Percentiles rank a stretch among this genome's conserved stretches.
phyloP scores from a whole-genome alignment of 2,888 invertebrate species.

The Caenorhabditis virilis region DNA sequence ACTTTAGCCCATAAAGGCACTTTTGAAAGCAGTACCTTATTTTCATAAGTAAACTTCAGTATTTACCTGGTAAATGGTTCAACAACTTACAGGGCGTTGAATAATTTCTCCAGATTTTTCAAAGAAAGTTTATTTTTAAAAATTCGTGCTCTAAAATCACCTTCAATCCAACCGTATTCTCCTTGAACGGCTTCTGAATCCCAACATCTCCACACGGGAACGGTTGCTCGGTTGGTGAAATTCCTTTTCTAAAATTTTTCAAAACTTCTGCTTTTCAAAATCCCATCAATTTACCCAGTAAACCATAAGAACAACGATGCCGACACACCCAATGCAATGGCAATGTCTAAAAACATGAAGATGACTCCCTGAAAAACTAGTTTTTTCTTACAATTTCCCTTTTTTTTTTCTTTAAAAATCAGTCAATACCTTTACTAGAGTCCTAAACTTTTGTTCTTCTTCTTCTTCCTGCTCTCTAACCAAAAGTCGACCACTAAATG shows the following conservation, averaged over 20 bases:
- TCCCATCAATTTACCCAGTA: slow-evolving; percentile 37
- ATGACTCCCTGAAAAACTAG: slow-evolving; percentile 25
- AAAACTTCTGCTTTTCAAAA: no score
- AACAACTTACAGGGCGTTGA: no score
- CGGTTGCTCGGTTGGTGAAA: slow-evolving; percentile 74
- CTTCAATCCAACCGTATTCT: slow-evolving; percentile 68
- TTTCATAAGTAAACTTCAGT: no score
- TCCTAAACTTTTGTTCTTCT: slow-evolving; percentile 5
- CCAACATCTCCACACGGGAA: slow-evolving; percentile 94
- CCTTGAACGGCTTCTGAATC: slow-evolving; percentile 82
- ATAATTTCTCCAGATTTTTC: no score
- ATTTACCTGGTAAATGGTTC: no score
- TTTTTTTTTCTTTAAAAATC: not conserved
- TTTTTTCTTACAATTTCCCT: no score
- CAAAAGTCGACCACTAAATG: slow-evolving; percentile 47
- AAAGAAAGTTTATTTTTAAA: slow-evolving; percentile 2
- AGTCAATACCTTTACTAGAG: not conserved
- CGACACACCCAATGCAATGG: slow-evolving; percentile 39
- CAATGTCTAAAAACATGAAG: slow-evolving; percentile 49
- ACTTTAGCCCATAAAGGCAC: no score
- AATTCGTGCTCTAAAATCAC: not conserved
- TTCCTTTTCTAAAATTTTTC: slow-evolving; percentile 42
- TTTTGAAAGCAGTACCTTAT: no score
- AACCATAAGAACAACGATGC: slow-evolving; percentile 47
- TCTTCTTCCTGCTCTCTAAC: slow-evolving; percentile 11